Conservation (phyloP, 2,797 vertebrate genomes). For the Lophotriccus pileatus region DNA sequence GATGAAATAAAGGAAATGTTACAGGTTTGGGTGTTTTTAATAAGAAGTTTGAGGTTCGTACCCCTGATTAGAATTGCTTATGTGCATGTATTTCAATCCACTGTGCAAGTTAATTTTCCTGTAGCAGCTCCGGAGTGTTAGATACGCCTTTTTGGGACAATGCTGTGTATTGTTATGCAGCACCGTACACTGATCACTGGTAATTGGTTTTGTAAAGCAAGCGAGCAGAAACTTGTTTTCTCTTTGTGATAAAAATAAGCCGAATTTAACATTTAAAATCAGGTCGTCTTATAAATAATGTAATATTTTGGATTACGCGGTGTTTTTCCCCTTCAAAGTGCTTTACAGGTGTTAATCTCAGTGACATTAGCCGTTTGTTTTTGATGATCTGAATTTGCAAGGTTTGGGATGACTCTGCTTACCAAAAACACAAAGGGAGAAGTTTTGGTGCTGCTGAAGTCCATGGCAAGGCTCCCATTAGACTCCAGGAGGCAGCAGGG, state of each 20-base stretch:
- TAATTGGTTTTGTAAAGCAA: constrained; percentile 66
- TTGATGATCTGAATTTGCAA: background rate
- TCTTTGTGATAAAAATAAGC: constrained; percentile 69
- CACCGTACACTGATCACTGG: constrained; percentile 40
- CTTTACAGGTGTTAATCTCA: constrained; percentile 54
- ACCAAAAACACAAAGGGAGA: background rate
- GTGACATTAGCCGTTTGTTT: background rate
- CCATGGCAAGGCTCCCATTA: background rate
- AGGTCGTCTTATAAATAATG: constrained; percentile 65
- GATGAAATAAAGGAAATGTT: background rate
- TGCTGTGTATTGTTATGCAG: constrained; percentile 40
- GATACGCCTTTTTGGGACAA: constrained; percentile 30
- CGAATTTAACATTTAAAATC: constrained; percentile 51
- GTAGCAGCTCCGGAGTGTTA: background rate
- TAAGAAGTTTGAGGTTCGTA: background rate
- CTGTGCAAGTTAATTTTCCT: constrained; percentile 30
- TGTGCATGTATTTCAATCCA: background rate
- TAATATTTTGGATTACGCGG: constrained; percentile 20
- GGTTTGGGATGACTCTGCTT: background rate
- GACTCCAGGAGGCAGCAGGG: constrained; percentile 62
- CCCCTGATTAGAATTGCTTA: constrained; percentile 6
- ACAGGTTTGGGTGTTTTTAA: background rate
- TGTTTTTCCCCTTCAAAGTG: constrained; percentile 41
- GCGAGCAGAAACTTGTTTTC: constrained; percentile 51
- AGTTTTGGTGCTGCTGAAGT: background rate